Conservation (phyloP, 2,797 vertebrate genomes). For the Acipenser oxyrinchus region DNA sequence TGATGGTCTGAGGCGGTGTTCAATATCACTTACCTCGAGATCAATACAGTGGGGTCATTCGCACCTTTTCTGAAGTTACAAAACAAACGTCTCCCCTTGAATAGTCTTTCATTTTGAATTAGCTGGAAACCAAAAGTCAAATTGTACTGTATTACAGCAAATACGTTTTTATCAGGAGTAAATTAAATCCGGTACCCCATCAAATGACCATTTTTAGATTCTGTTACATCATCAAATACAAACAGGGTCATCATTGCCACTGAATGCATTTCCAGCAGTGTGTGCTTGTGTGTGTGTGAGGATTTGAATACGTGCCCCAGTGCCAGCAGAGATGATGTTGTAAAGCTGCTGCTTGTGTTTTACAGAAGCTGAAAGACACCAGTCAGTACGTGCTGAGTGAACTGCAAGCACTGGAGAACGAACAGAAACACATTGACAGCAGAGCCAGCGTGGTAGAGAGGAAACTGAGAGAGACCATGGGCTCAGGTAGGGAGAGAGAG, state of each 20-base stretch:
- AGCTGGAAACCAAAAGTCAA: no score
- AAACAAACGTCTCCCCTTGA: no score
- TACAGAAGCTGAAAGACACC: slow-evolving; percentile 64
- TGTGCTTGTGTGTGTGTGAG: no score
- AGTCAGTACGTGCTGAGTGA: slow-evolving; percentile 83
- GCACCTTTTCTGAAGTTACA: no score
- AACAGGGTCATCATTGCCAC: slow-evolving; percentile 28
- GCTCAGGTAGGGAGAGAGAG: slow-evolving; percentile 67
- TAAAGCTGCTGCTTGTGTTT: background rate
- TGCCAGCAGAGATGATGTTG: no score
- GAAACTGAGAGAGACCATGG: slow-evolving; percentile 72
- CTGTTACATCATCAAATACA: no score
- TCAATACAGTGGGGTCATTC: no score
- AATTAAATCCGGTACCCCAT: background rate
- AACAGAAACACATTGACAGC: slow-evolving; percentile 78
- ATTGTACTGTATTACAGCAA: background rate
- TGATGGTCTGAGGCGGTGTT: no score
- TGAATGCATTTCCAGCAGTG: background rate
- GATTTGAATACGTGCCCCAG: no score
- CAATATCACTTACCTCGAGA: no score
- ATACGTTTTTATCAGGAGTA: slow-evolving; percentile 10
- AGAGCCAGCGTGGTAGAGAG: slow-evolving; percentile 73
- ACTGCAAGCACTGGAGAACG: slow-evolving; percentile 69
- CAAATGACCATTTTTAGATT: no score
- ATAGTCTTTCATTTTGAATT: no score